These are phyloP conservation scores for Eulemur coronatus DNA, from an alignment of 2,797 vertebrate genomes.

Conservation along the genomic window DNA sequence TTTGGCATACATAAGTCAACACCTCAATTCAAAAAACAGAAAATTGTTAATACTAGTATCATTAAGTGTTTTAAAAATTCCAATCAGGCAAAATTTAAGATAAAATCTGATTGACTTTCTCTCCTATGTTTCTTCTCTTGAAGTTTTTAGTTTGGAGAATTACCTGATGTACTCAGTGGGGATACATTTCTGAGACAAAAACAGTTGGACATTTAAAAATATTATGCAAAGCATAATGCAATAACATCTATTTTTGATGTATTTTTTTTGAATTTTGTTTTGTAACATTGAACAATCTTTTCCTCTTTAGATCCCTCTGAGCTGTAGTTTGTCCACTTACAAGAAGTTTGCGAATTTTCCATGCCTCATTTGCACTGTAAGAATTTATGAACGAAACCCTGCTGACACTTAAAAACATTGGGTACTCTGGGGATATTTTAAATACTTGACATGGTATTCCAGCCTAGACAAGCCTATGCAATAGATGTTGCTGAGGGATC, in stretches of 20 bases:
- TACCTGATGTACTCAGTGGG: not conserved
- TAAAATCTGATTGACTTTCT: not conserved
- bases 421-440: not conserved
- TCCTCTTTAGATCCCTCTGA: not conserved
- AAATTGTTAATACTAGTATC: not conserved
- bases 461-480: too few relatives aligned
- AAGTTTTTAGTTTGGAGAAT: not conserved
- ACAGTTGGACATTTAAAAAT: not conserved
- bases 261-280: not conserved
- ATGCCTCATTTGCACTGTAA: not conserved
- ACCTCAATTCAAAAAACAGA: not conserved
- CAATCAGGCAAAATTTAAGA: constrained; percentile 11
- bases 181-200: constrained; percentile 41
- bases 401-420: not conserved
- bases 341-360: not conserved
- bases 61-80: not conserved
- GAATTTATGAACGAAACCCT: not conserved
- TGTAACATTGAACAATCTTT: not conserved
- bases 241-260: constrained; percentile 4
- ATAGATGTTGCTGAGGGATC: too few relatives aligned
- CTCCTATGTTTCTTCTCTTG: not conserved
- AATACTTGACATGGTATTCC: not conserved
- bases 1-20: not conserved
- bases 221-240: not conserved
- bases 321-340: not conserved